A percentile compares a stretch with the other conserved stretches of the same genome.
Conservation (phyloP, 2,888 invertebrate genomes). For the Tipula unca region DNA sequence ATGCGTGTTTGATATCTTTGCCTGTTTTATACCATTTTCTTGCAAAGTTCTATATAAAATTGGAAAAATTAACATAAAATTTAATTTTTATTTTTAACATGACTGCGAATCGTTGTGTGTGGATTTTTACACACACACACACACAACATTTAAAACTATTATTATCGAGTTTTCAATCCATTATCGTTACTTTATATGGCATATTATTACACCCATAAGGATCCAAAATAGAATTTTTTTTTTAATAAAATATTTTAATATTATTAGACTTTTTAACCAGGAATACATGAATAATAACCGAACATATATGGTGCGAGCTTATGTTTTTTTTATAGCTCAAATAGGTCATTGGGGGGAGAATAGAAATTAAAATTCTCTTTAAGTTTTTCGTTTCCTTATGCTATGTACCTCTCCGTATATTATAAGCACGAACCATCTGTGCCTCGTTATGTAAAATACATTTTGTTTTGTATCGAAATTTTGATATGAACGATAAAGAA, state of each 20-base stretch:
- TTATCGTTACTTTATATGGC: not conserved
- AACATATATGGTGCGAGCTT: not conserved
- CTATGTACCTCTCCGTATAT: not conserved
- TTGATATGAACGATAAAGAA: not conserved
- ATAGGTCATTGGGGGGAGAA: slow-evolving; percentile 14
- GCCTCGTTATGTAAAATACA: not conserved
- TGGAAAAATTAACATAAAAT: not conserved
- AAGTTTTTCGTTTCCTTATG: not conserved
- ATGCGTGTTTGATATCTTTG: not conserved
- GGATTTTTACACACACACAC: not conserved
- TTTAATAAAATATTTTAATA: not conserved
- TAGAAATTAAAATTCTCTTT: not conserved
- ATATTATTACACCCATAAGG: not conserved
- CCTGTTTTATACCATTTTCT: not conserved
- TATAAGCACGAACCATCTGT: not conserved
- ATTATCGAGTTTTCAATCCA: slow-evolving; percentile 8
- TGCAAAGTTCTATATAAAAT: not conserved
- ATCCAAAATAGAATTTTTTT: not conserved
- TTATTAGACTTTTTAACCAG: not conserved
- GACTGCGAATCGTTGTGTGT: not conserved
- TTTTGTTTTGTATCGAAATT: not conserved
- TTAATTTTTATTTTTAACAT: not conserved
- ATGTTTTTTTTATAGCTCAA: not conserved
- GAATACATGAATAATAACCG: not conserved
- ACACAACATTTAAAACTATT: not conserved